Base-by-base conservation (phyloP, 1,140 invertebrate genomes). In the Pseudomyrmex dendroicus region DNA sequence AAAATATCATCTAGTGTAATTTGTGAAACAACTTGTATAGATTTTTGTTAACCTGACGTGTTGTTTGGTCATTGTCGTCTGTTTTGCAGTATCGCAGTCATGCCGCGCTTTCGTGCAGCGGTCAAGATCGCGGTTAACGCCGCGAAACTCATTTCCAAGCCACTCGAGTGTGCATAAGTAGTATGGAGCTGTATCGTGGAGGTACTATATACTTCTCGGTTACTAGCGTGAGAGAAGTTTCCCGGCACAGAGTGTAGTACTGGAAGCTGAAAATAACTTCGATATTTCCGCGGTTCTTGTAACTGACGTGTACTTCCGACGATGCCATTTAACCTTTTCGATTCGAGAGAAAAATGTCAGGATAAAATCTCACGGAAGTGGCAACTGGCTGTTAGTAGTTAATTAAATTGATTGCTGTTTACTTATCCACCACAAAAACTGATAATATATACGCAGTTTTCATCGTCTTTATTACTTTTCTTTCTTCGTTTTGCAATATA, bases 71-170 rank as follows among this genome's bases (percentile, higher is more conserved):
- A 50, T 68, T 54, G 20, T 50, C 66, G n/a, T 80, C 66, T 59
- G 54, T 48, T 54, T 25, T 12, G 22, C 64, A 78, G 52, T 80
- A 61, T 80, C 22, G 66, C 13, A 70, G 54, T 46, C 25, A 59
- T 70, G 48, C 15, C 54, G 52, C 44, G 52, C 76, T 78, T 56
- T 70, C 63, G 52, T 78, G 63, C 35, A 15, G 76, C 66, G 76
- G 76, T 80, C 76, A 80, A 80, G 76, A 80, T 80, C 78, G 61
- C 50, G 48, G 78, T 82, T 82, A 82, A 82, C 78, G 48, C 68
- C 59, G n/a, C 78, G 61, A 44, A 82, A 82, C 70, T 82, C 70
- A 74, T 82, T 82, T 82, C 70, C 68, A 72, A 82, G 68, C 50
- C 54, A 82, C 50, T 73, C 68, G 59, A 64, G 68, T 64, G 78